Conservation (phyloP, 2,113 vertebrate species). For the Psephotus haematonotus region DNA sequence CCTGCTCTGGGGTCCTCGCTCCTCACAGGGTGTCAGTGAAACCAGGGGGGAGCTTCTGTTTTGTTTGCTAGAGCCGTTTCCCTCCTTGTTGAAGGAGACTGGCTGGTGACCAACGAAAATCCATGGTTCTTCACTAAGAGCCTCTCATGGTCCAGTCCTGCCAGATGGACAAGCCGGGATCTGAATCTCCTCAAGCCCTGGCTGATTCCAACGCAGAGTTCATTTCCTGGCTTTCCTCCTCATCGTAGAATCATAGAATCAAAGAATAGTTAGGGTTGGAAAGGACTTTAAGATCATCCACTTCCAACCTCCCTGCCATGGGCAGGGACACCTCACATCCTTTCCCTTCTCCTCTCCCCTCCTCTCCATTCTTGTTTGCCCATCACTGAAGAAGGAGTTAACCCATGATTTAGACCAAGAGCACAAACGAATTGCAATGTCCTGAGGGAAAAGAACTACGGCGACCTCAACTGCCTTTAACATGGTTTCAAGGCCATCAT, state of each 20-base stretch:
- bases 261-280: too few species aligned
- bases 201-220: not conserved
- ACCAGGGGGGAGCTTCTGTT: not conserved
- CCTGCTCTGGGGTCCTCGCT: not conserved
- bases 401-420: not conserved
- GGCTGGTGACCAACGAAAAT: not conserved
- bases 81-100: not conserved
- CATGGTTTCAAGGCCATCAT: not conserved
- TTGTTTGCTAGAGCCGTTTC: not conserved
- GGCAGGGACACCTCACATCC: not conserved
- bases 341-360: not conserved
- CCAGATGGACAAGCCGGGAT: not conserved
- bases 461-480: not conserved
- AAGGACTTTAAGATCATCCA: too few species aligned
- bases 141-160: not conserved
- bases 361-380: not conserved
- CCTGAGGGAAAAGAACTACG: not conserved
- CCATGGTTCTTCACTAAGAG: not conserved
- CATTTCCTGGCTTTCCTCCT: not conserved
- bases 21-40: not conserved
- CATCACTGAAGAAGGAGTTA: not conserved
- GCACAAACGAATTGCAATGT: not conserved
- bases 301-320: too few species aligned
- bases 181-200: not conserved
- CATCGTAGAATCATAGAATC: too few species aligned